Evolutionary conservation across 2,888 invertebrate genomes (phyloP).

Genomic region (Rotaria macrura): DNA sequence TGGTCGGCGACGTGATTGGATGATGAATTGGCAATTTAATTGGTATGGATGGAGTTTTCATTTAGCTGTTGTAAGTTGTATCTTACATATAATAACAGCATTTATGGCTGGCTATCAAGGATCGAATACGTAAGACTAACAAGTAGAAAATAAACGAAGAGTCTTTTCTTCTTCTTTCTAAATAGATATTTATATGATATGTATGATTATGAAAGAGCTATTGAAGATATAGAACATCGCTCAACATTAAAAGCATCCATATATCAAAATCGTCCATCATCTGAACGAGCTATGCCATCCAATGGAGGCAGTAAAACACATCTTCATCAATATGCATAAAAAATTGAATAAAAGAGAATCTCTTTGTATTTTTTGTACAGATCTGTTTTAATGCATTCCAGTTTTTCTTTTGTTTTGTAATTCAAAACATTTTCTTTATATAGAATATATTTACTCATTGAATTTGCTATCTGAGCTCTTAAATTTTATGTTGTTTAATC

Average conservation of each 20-base stretch:
- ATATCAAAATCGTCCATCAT: no score
- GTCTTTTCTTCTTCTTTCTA: neutral
- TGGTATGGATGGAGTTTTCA: constrained; percentile 36
- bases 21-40: constrained; percentile 36
- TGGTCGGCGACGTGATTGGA: constrained; percentile 36
- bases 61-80: constrained; percentile 33
- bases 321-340: neutral
- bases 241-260: neutral
- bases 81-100: constrained; percentile 60
- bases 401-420: no score
- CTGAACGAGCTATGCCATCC: neutral
- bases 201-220: neutral
- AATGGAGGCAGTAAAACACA: neutral
- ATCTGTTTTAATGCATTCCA: no score
- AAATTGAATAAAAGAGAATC: no score
- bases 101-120: constrained; percentile 43
- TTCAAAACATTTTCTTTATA: no score
- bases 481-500: no score
- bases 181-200: neutral
- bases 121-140: neutral
- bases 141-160: neutral
- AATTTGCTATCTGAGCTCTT: no score
- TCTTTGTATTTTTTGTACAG: no score
- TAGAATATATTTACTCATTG: no score
- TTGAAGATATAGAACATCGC: neutral